These are phyloP conservation scores for Cyrtonyx montezumae DNA, from an alignment of 2,113 vertebrate genomes.

Conservation along the genomic window DNA sequence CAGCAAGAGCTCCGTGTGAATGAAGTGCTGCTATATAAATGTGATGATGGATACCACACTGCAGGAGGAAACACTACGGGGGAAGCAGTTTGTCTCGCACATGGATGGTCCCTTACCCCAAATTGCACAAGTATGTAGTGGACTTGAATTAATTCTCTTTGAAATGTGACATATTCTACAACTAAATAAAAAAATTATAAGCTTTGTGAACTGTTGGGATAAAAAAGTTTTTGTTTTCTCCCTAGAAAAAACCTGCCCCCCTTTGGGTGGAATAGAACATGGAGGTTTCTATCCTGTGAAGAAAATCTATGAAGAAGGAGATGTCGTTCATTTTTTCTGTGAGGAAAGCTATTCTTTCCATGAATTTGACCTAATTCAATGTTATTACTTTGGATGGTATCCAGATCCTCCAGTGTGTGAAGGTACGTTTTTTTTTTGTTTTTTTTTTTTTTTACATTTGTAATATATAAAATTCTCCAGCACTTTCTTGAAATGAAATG, in stretches of 20 bases:
- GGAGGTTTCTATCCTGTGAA: constrained; percentile 78
- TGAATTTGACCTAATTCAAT: constrained; percentile 81
- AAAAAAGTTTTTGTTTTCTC: not conserved
- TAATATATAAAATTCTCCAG: not conserved
- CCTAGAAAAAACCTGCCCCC: constrained; percentile 70
- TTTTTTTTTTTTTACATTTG: not conserved
- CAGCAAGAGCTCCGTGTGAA: constrained; percentile 26
- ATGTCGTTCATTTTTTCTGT: constrained; percentile 83
- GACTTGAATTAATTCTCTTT: not conserved
- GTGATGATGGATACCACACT: constrained; percentile 50
- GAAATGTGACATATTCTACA: not conserved
- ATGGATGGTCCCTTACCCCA: constrained; percentile 71
- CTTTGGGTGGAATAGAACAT: constrained; percentile 68
- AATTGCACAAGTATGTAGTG: constrained; percentile 74
- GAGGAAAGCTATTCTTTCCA: constrained; percentile 74
- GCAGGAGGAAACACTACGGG: constrained; percentile 30
- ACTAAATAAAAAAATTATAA: not conserved
- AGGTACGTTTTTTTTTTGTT: constrained; percentile 68
- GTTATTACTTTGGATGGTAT: constrained; percentile 82
- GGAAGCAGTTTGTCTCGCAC: constrained; percentile 1
- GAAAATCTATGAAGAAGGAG: constrained; percentile 77
- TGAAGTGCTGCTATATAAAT: constrained; percentile 53
- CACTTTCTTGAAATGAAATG: not conserved
- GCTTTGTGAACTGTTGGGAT: not conserved
- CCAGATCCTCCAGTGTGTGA: constrained; percentile 80